A percentile compares a stretch with the other conserved stretches of the same genome.
phyloP scores from a whole-genome alignment of 1,140 invertebrate species.

The Stenopsyche tienmushanensis region DNA sequence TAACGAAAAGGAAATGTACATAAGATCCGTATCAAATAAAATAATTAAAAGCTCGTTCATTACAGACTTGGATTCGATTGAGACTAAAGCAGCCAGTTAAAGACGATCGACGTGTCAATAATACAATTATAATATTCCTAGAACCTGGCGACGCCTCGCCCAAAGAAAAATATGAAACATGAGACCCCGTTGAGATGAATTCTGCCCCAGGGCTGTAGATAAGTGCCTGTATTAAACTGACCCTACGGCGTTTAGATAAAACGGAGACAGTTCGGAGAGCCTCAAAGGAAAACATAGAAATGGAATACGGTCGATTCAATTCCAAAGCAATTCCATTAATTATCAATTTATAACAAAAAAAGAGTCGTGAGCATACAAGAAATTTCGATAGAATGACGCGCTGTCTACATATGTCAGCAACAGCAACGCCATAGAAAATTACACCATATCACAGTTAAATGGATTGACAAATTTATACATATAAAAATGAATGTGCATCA shows the following conservation, averaged over 20 bases:
- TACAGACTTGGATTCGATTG: slow-evolving; percentile 17
- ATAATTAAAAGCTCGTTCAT: background rate
- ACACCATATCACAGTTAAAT: too few relatives aligned
- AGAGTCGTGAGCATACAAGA: too few relatives aligned
- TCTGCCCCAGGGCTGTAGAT: slow-evolving; percentile 2
- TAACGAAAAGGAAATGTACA: background rate
- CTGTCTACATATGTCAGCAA: too few relatives aligned
- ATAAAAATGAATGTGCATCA: too few relatives aligned
- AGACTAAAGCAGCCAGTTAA: slow-evolving; percentile 12
- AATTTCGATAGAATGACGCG: too few relatives aligned
- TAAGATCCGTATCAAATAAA: background rate
- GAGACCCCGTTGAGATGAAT: slow-evolving; percentile 9
- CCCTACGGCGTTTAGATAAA: slow-evolving; percentile 31
- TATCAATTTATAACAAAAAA: too few relatives aligned
- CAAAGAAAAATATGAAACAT: slow-evolving; percentile 26
- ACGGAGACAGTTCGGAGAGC: slow-evolving; percentile 28
- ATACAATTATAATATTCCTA: slow-evolving; percentile 31
- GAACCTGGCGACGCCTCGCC: slow-evolving; percentile 15
- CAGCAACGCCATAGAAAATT: too few relatives aligned
- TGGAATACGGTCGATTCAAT: too few relatives aligned
- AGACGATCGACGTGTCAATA: slow-evolving; percentile 13
- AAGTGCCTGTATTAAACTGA: slow-evolving; percentile 21
- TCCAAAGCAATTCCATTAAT: too few relatives aligned
- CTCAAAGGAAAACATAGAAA: too few relatives aligned
- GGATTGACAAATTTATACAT: too few relatives aligned